phyloP scores from a whole-genome alignment of 2,113 vertebrate genomes.

The Ciconia stormi region DNA sequence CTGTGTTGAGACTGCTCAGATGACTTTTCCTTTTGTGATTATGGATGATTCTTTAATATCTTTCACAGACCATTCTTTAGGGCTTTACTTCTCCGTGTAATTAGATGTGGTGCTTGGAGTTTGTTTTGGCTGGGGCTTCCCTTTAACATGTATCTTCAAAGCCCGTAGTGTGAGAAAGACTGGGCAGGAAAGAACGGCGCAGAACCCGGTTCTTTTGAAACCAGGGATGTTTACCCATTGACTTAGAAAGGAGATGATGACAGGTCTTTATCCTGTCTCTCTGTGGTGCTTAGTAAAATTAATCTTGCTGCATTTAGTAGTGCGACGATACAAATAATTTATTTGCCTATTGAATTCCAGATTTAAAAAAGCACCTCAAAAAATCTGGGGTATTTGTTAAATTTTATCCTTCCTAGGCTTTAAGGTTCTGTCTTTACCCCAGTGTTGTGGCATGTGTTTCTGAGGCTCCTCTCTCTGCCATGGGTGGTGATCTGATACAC shows the following conservation, averaged over 20 bases:
- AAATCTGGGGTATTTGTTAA: background rate
- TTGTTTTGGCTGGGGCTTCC: constrained; percentile 50
- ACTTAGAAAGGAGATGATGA: background rate
- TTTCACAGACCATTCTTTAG: background rate
- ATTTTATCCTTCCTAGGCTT: background rate
- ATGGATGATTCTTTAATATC: background rate
- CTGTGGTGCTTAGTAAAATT: background rate
- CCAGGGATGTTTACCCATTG: constrained; percentile 30
- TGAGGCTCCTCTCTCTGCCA: background rate
- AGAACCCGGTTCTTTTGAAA: background rate
- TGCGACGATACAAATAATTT: background rate
- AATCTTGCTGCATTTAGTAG: background rate
- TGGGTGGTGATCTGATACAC: background rate
- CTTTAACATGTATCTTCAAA: constrained; percentile 37
- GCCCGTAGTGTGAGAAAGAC: background rate
- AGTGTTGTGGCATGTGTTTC: background rate
- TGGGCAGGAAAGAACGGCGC: constrained; percentile 1
- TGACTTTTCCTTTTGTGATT: background rate
- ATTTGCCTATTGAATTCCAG: background rate
- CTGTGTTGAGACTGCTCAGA: background rate
- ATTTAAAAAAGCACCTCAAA: background rate
- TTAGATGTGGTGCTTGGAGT: background rate
- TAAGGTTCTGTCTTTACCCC: background rate
- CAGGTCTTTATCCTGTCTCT: background rate
- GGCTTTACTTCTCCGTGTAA: background rate